These are phyloP conservation scores for Cylloceria caligata DNA, from an alignment of 2,888 invertebrate genomes.

Conservation along the genomic window DNA sequence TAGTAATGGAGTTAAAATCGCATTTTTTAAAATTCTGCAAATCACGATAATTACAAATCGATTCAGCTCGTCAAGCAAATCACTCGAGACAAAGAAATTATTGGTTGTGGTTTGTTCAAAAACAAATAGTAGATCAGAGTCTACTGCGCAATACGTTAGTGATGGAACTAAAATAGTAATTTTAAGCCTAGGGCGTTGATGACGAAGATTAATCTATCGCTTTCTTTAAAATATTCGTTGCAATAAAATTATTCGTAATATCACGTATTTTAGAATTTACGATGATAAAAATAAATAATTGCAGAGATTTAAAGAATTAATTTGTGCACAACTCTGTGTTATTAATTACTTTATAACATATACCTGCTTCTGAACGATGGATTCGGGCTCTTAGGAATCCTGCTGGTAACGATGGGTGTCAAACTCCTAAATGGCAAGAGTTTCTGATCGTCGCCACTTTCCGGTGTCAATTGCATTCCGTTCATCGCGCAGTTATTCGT, in stretches of 20 bases:
- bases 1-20: neutral
- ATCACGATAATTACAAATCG: too few relatives aligned
- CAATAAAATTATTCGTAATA: neutral
- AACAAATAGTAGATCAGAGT: too few relatives aligned
- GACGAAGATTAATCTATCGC: neutral
- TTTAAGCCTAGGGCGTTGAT: neutral
- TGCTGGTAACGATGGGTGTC: constrained; percentile 73
- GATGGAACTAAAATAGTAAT: neutral
- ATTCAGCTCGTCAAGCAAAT: too few relatives aligned
- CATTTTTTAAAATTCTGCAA: neutral
- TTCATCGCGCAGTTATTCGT: constrained; percentile 58
- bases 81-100: too few relatives aligned
- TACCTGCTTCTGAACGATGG: constrained; percentile 79
- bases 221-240: neutral
- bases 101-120: too few relatives aligned
- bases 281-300: neutral
- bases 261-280: neutral
- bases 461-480: constrained; percentile 67
- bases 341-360: neutral
- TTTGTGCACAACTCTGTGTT: neutral
- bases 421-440: constrained; percentile 72
- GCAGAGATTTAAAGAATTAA: neutral
- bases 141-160: too few relatives aligned
- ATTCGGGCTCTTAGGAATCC: constrained; percentile 73
- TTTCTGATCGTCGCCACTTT: constrained; percentile 76